Conservation (phyloP, 2,888 invertebrate genomes). For the Pachycephus smyrnensis region DNA sequence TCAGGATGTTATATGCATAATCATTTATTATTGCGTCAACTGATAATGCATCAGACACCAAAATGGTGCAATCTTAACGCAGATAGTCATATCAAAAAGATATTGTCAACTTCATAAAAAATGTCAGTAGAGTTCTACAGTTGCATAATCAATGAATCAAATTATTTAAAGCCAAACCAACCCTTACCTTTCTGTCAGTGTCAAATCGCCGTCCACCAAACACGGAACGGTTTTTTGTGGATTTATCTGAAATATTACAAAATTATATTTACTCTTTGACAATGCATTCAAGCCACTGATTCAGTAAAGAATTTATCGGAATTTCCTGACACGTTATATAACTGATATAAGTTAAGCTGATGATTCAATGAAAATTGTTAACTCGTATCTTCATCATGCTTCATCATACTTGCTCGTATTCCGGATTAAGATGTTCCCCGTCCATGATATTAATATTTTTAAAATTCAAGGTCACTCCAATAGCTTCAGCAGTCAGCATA, state of each 20-base stretch:
- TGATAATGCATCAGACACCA: too few species aligned
- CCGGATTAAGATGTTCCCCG: slow-evolving; percentile 62
- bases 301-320: not conserved
- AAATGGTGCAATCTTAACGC: too few species aligned
- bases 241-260: slow-evolving; percentile 45
- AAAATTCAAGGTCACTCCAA: slow-evolving; percentile 61
- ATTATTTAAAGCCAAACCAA: not conserved
- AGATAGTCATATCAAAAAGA: too few species aligned
- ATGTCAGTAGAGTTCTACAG: too few species aligned
- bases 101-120: too few species aligned
- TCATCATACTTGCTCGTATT: slow-evolving; percentile 59
- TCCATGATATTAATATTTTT: slow-evolving; percentile 54
- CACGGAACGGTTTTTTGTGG: slow-evolving; percentile 55
- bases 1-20: not conserved
- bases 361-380: too few species aligned
- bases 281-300: not conserved
- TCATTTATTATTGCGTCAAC: too few species aligned
- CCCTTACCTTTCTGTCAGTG: slow-evolving; percentile 54
- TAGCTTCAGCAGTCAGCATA: slow-evolving; percentile 60
- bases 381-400: not conserved
- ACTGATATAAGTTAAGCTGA: too few species aligned
- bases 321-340: not conserved
- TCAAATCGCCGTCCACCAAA: slow-evolving; percentile 57
- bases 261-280: not conserved
- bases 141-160: too few species aligned